Percentiles rank a stretch among this genome's conserved stretches.
phyloP scores from a whole-genome alignment of 1,140 invertebrate genomes.

The Hycleus cichorii region DNA sequence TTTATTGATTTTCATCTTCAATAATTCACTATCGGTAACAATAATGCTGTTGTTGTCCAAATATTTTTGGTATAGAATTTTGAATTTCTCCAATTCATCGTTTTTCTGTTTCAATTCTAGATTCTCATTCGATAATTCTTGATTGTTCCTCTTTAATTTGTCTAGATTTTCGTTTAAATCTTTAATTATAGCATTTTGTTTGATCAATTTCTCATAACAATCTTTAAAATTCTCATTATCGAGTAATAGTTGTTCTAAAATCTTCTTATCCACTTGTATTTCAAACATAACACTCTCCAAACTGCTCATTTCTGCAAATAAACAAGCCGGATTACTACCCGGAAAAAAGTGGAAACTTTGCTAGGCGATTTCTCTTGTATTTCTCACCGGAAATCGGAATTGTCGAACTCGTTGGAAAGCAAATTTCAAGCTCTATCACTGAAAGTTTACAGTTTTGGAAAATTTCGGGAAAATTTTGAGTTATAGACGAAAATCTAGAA shows the following conservation, averaged over 20 bases:
- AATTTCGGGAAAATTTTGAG: too few species aligned
- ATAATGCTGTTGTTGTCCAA: background rate
- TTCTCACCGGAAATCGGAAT: too few species aligned
- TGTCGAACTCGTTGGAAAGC: too few species aligned
- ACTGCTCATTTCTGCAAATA: conserved; percentile 4
- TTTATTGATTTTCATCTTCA: conserved; percentile 2
- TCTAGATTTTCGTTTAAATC: background rate
- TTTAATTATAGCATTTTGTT: background rate
- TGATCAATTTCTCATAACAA: conserved; percentile 1
- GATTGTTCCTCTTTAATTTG: background rate
- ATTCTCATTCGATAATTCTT: background rate
- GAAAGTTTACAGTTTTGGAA: too few species aligned
- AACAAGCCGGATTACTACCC: background rate
- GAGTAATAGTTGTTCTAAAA: conserved; percentile 1
- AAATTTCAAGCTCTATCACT: too few species aligned
- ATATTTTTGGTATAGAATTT: background rate
- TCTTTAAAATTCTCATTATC: conserved; percentile 8
- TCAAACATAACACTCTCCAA: conserved; percentile 7
- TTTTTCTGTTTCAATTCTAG: background rate
- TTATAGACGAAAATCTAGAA: too few species aligned
- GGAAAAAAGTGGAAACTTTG: too few species aligned
- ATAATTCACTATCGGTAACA: background rate
- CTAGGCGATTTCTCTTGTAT: too few species aligned
- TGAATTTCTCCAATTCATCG: background rate
- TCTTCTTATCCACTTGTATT: conserved; percentile 9